Evolutionary conservation across 2,797 vertebrate species (phyloP).

Genomic region (Acanthurus tractus): DNA sequence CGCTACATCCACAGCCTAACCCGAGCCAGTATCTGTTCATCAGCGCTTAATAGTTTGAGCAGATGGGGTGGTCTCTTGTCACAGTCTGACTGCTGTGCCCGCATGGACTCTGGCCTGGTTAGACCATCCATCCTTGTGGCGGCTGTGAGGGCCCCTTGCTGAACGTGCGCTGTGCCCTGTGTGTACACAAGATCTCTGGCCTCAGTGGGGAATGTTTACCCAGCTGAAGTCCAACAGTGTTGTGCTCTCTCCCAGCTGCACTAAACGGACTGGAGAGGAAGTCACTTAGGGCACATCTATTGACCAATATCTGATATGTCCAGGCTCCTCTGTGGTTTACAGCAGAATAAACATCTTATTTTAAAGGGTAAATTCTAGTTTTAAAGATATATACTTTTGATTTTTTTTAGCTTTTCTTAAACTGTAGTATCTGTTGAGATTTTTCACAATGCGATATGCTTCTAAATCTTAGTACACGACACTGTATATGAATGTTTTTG

Average conservation of each 20-base stretch:
- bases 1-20: slow-evolving; percentile 4
- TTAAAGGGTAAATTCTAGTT: background rate
- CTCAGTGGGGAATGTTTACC: slow-evolving; percentile 85
- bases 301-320: slow-evolving; percentile 45
- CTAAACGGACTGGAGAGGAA: slow-evolving; percentile 64
- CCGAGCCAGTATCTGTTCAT: slow-evolving; percentile 27
- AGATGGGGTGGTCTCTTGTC: slow-evolving; percentile 70
- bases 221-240: slow-evolving; percentile 86
- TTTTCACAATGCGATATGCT: background rate
- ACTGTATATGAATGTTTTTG: background rate
- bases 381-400: background rate
- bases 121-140: slow-evolving; percentile 71
- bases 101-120: slow-evolving; percentile 77
- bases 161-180: slow-evolving; percentile 71
- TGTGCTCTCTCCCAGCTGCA: slow-evolving; percentile 69
- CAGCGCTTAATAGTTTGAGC: slow-evolving; percentile 40
- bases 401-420: background rate
- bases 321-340: background rate
- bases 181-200: slow-evolving; percentile 85
- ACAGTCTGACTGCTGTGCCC: slow-evolving; percentile 69
- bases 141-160: slow-evolving; percentile 60
- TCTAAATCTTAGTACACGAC: background rate
- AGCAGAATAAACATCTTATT: slow-evolving; percentile 3
- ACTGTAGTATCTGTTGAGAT: background rate
- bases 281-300: slow-evolving; percentile 68